Evolutionary conservation across 2,888 invertebrate species (phyloP), one percentile per base, ranked within the genome.

Genomic region (Rhogogaster chlorosoma): DNA sequence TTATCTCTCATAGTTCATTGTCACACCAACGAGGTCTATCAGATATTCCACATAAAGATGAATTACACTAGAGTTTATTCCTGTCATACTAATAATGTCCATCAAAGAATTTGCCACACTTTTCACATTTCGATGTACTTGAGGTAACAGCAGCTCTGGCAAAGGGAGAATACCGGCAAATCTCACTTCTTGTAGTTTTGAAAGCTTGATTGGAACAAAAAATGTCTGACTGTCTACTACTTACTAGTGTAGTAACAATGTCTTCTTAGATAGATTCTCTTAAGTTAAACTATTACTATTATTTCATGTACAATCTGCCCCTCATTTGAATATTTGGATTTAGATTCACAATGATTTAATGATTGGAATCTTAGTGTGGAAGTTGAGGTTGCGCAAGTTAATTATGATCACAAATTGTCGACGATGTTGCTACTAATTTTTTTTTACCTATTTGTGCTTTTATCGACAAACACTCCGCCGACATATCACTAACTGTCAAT

Each of bases 81-180:
- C 53, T 1, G 15, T 78, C 78, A 32, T 29, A 26, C 45, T 70
- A 36, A 53, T 53, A 53, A 32, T 77, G 53, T 80, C 80, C 80
- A 57, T 61, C 38, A 49, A 15, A 38, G 18, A 61, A 61, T 29
- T 67, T 32, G 15, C 32, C 67, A 67, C 67, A 67, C 67, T 80
- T 57, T 61, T n/a, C 7, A 61, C 38, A 80, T 61, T 61, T 80
- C 80, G 77, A 80, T 80, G 80, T 80, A 61, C 45, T 77, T 49
- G 49, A 32, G 29, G 67, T 32, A 67, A 67, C 18, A 77, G 26
- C 80, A 80, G 80, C 57, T 61, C 36, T 61, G 80, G 12, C 61
- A 78, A 78, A 78, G 36, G 32, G 32, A 78, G 32, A 78, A 78
- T 15, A 78, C 29, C 78, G 7, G 78, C 32, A 61, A 78, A 80